These are phyloP conservation scores for Promerops cafer DNA, from an alignment of 2,113 vertebrate species.

Conservation along the genomic window DNA sequence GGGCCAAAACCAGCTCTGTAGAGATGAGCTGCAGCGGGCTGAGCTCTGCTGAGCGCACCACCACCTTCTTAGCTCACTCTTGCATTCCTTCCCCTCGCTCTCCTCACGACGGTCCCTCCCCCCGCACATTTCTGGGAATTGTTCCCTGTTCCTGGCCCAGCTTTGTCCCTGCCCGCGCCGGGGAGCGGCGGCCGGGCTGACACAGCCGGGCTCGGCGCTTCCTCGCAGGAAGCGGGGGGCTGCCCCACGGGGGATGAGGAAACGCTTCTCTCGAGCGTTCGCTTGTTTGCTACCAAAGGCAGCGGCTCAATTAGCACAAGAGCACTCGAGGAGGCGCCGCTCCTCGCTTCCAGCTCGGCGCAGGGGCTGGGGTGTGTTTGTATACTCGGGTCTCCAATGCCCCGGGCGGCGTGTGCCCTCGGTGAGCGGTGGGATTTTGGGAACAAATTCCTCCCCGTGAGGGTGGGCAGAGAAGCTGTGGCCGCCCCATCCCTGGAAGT, in stretches of 20 bases:
- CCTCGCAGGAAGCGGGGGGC: neutral
- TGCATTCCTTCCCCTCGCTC: neutral
- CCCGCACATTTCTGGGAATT: constrained; percentile 15
- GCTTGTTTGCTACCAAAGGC: neutral
- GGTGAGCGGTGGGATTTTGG: rapidly evolving
- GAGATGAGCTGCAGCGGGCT: neutral
- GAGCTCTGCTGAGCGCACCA: neutral
- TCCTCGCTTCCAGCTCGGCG: neutral
- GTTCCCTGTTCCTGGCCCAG: neutral
- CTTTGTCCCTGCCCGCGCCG: neutral
- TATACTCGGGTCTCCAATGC: rapidly evolving
- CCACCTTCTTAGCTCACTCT: neutral
- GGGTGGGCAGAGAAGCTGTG: neutral
- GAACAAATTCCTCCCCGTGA: neutral
- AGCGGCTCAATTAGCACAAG: neutral
- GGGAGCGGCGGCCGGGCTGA: neutral
- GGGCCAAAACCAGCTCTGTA: neutral
- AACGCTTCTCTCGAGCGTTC: neutral
- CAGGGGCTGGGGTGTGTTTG: neutral
- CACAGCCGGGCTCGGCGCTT: neutral
- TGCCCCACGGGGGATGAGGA: neutral
- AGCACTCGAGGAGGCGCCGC: neutral
- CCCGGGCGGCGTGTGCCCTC: neutral
- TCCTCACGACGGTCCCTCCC: neutral
- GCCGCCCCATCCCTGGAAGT: neutral